Evolutionary conservation across 2,113 vertebrate species (phyloP), one percentile per base, ranked within the genome.

Genomic region (Mus spicilegus): DNA sequence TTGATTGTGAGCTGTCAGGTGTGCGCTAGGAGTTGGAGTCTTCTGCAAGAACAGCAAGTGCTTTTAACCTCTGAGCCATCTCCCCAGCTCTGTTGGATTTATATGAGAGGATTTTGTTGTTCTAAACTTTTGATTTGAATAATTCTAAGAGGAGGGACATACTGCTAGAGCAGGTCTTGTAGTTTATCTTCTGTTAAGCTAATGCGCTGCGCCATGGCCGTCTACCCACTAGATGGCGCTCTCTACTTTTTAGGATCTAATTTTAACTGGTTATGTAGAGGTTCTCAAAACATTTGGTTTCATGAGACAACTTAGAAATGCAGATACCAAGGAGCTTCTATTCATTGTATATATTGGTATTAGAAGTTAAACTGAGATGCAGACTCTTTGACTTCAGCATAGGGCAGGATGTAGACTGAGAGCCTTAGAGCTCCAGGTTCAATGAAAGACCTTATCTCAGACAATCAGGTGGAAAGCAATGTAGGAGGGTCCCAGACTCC

Each of bases 141-240:
- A 86, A 73, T 92, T 96, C 67, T 69, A 54, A 58, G 51, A 69
- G 36, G 16, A 28, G 28, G 28, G 16, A 28, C 36, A 9, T 33
- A 10, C 73, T 24, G 4, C 11, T 73, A 11, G 30, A 20, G 14
- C 77, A 20, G 7, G 56, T 72, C 39, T 63, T 84, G 76, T 82
- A 75, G 19, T 56, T 12, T 80, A 24, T 69, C 49, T 9, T 33
- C 70, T 72, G 36, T 42, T 81, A 69, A 89, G 77, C 58, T 51
- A 36, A 49, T 26, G 13, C 69, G 10, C 81, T 82, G 73, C 13
- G 56, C 92, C 33, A 26, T 85, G 72, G 28, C 56, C 33, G n/a
- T 65, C 17, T 61, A 67, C 93, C 98, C 98, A 98, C 95, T 86
- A 90, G 98, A 93, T 97, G 98, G 98, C 98, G 97, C 94, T 98